Base-by-base conservation (phyloP, 1,140 invertebrate species). In the Hyphantria cunea region DNA sequence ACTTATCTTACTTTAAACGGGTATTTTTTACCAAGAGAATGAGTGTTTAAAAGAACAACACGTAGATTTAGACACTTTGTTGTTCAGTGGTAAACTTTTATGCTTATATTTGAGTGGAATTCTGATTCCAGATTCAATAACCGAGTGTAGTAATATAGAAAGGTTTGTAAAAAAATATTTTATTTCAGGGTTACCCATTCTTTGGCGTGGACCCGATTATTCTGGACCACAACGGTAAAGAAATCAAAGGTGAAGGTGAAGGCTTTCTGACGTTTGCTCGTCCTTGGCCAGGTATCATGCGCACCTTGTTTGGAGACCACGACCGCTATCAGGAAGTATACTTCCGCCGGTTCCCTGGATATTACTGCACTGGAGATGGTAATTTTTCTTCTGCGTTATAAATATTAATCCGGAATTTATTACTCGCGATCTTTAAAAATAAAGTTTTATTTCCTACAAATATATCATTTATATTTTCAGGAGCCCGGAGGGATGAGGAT, bases 311-410 rank as follows among this genome's bases (percentile, higher is more conserved):
- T 88, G 96, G 95, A 17, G 96, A 99, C 91, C 98, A 99, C 78
- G 94, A 96, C 69, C 94, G 98, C 64, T 99, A 97, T 89, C 96
- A 99, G 88, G 95, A 94, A 25, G 98, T 97, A 0, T 99, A 99
- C 82, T 99, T 99, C 91, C 95, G 95, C 62, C 97, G 97, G 89
- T 99, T 99, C 86, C 95, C 96, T 0, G 98, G 98, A 42, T 99
- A 95, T 91, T 99, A 99, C 84, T 98, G 96, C 81, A 99, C 98
- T 49, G 98, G 98, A 60, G 98, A 99, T 92, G 98, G 98, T 97
- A 91, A 90, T 92, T 10, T 6, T 34, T 34, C 12, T 44, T 13
- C 4, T n/a, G n/a, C n/a, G n/a, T n/a, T n/a, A n/a, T n/a, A n/a
- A n/a, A n/a, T n/a, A n/a, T n/a, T n/a, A n/a, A n/a, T n/a, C n/a